phyloP scores from a whole-genome alignment of 2,113 vertebrate species.

The Dromiciops gliroides region DNA sequence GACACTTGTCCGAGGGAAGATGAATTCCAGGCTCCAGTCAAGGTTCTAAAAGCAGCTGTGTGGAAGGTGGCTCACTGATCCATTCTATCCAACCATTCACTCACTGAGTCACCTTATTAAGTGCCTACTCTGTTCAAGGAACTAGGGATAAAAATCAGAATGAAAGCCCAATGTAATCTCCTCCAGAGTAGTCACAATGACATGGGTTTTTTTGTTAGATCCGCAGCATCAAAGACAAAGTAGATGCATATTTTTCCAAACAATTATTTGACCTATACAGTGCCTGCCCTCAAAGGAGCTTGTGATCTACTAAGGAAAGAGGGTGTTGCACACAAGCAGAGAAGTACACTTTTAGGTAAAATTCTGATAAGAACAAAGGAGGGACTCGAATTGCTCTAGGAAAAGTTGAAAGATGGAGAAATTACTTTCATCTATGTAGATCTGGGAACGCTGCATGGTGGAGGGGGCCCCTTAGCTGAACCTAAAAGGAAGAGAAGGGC shows the following conservation, averaged over 20 bases:
- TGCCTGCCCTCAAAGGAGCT: not conserved
- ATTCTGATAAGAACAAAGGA: not conserved
- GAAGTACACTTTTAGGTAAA: not conserved
- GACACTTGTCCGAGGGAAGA: slow-evolving; percentile 21
- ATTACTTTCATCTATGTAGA: not conserved
- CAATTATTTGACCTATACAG: not conserved
- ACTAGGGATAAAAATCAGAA: not conserved
- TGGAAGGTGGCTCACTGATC: not conserved
- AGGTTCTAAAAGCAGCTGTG: slow-evolving; percentile 8
- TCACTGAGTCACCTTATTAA: not conserved
- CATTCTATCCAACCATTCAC: not conserved
- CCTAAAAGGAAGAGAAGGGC: not conserved
- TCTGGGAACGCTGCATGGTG: not conserved
- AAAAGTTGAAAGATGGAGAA: not conserved
- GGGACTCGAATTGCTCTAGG: not conserved
- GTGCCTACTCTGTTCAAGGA: not conserved
- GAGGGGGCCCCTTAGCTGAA: not conserved
- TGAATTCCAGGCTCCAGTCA: slow-evolving; percentile 31
- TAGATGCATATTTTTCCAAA: not conserved
- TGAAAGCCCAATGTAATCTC: not conserved
- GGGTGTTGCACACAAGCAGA: not conserved
- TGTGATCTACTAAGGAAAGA: not conserved
- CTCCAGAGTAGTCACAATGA: not conserved
- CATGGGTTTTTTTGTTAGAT: not conserved
- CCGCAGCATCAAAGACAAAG: not conserved